Conservation (phyloP, 2,113 vertebrate genomes). For the Puffinus mauretanicus region DNA sequence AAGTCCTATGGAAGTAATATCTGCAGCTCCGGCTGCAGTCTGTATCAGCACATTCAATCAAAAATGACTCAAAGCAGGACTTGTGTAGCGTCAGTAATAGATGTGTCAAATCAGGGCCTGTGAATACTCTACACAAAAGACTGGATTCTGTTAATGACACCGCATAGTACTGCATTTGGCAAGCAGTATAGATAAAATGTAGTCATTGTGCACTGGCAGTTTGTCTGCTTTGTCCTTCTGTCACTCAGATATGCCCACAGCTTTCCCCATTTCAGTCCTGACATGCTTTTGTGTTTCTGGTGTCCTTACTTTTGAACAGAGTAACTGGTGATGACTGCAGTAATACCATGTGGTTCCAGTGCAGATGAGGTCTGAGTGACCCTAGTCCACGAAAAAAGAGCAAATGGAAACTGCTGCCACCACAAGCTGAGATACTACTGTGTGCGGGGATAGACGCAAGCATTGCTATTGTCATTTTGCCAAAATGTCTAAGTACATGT, state of each 20-base stretch:
- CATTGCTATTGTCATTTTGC: background rate
- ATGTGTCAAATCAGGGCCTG: background rate
- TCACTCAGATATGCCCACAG: background rate
- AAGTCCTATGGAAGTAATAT: background rate
- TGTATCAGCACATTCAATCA: background rate
- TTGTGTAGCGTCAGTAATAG: background rate
- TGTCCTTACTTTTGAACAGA: background rate
- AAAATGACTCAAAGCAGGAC: background rate
- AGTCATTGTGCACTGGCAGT: background rate
- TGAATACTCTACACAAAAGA: background rate
- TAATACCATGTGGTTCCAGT: background rate
- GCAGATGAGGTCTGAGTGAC: background rate
- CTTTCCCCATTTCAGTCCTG: background rate
- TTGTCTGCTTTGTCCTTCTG: background rate
- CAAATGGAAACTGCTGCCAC: background rate
- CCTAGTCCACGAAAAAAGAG: background rate
- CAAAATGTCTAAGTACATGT: background rate
- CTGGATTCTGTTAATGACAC: background rate
- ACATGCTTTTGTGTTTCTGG: background rate
- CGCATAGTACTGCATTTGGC: background rate
- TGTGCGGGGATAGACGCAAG: background rate
- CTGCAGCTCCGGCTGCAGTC: background rate
- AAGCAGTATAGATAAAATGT: background rate
- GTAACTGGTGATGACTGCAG: background rate
- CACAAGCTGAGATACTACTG: background rate